Base-by-base conservation (phyloP, 2,888 invertebrate genomes). In the Timema podura region DNA sequence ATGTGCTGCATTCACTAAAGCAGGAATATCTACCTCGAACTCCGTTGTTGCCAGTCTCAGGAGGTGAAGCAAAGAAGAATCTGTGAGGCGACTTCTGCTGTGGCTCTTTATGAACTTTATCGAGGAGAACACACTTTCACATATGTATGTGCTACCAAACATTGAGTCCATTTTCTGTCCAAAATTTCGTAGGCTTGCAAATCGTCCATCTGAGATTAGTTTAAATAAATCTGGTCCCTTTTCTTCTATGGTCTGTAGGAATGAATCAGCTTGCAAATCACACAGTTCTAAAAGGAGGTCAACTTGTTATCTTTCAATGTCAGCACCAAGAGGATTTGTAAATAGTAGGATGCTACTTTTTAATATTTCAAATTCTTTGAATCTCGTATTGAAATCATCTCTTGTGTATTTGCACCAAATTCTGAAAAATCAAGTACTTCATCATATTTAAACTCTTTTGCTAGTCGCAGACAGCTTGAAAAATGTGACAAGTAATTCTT, bases 131-230 rank as follows among this genome's bases (percentile, higher is more conserved):
- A 65, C 59, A 67, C 71, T 66, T 65, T 73, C 71, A 70, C 71
- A 71, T 44, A 59, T 59, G 66, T 72, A 72, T 49, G 68, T 71
- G 48, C 71, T 73, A 44, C 73, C 73, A 65, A 73, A 73, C 71
- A 72, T 72, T 46, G 73, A 73, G 13, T 65, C 61, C 48, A 73
- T 68, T 70, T 49, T 66, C 2, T n/a, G 11, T 8, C 66, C 48
- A 49, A 66, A 66, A 66, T 66, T 15, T 44, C 61, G 45, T 45
- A 61, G 1, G 61, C 16, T 30, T 10, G 61, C 16, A 61, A 61
- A 61, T 6, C 16, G 61, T 15, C 30, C 30, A 30, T 3, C 30
- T 61, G 16, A 13, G 10, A 8, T 5, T 30, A 61, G 61, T 61
- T 61, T 61, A 45, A 61, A 16, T 7, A 61, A 30, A 44, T 30